Conservation (phyloP, 2,113 vertebrate genomes). For the Oreotrochilus melanogaster region DNA sequence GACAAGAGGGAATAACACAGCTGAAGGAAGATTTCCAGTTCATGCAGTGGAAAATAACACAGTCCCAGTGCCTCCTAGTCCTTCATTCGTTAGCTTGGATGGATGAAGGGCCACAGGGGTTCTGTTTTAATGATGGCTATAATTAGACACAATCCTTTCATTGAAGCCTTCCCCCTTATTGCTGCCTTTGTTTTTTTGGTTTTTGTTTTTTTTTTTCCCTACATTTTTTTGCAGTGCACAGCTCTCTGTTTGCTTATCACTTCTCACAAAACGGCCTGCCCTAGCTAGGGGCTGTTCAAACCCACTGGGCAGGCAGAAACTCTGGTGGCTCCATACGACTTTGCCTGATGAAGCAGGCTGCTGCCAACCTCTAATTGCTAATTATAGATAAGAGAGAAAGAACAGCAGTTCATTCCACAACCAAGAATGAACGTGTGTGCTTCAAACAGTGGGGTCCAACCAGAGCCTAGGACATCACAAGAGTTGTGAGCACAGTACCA, state of each 20-base stretch:
- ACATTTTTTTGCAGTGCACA: not conserved
- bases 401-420: not conserved
- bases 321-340: not conserved
- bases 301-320: not conserved
- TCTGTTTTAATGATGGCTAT: not conserved
- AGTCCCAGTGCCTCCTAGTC: not conserved
- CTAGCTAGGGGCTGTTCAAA: not conserved
- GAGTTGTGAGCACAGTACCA: accelerated
- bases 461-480: not conserved
- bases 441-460: accelerated
- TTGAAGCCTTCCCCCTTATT: not conserved
- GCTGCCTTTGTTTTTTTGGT: not conserved
- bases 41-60: not conserved
- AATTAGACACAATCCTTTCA: not conserved
- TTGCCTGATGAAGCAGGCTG: not conserved
- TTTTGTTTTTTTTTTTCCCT: no score
- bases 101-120: not conserved
- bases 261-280: not conserved
- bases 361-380: slow-evolving; percentile 8
- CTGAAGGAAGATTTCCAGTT: not conserved
- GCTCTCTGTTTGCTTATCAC: not conserved
- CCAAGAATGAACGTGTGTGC: accelerated
- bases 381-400: not conserved
- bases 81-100: not conserved
- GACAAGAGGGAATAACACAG: not conserved